These are phyloP conservation scores for Acleris cristana DNA, from an alignment of 2,888 invertebrate species.

Conservation along the genomic window DNA sequence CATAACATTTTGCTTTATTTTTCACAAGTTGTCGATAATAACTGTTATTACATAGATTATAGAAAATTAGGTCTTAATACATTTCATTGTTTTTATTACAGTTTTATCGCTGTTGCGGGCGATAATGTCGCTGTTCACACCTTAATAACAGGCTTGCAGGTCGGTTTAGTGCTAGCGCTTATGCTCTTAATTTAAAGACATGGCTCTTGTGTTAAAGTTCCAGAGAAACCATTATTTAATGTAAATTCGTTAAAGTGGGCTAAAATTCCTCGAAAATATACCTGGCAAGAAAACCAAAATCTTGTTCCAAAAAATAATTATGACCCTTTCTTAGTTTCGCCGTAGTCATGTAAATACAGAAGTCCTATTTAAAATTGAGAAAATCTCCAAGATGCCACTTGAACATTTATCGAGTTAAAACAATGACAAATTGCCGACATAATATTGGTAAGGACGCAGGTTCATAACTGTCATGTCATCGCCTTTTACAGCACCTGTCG, in stretches of 20 bases:
- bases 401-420: constrained; percentile 11
- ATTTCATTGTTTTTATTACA: constrained; percentile 30
- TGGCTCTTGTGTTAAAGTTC: constrained; percentile 1
- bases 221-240: constrained; percentile 8
- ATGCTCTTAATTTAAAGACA: constrained; percentile 23
- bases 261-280: too few relatives aligned
- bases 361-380: too few relatives aligned
- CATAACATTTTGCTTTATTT: constrained; percentile 14
- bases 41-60: constrained; percentile 31
- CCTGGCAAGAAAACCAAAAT: too few relatives aligned
- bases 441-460: background rate
- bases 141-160: constrained; percentile 27
- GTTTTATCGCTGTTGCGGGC: constrained; percentile 30
- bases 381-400: background rate
- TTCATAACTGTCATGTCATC: constrained; percentile 32
- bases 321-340: too few relatives aligned
- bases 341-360: too few relatives aligned
- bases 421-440: constrained; percentile 23
- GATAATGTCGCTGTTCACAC: constrained; percentile 30
- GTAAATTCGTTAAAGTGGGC: too few relatives aligned
- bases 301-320: too few relatives aligned
- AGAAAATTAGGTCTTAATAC: constrained; percentile 34
- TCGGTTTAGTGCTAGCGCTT: constrained; percentile 20
- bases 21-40: constrained; percentile 27
- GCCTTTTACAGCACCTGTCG: constrained; percentile 22